Conservation (phyloP, 2,113 vertebrate genomes). For the Odocoileus virginianus region DNA sequence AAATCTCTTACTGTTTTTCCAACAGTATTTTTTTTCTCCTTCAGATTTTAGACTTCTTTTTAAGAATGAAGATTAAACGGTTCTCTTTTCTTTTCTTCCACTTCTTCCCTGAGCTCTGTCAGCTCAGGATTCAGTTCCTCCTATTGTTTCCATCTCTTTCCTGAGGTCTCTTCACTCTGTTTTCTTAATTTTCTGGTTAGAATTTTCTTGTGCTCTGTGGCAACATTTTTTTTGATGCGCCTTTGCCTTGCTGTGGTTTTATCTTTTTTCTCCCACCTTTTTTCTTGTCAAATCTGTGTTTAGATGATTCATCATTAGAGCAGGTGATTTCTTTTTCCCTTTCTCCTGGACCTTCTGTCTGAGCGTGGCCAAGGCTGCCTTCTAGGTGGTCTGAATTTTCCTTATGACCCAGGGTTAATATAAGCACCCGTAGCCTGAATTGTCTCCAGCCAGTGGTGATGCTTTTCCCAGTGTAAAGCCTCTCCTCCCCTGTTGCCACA, state of each 20-base stretch:
- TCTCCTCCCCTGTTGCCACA: background rate
- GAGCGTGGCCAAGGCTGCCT: background rate
- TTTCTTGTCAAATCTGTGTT: background rate
- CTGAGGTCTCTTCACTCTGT: background rate
- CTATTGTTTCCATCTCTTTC: background rate
- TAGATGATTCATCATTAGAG: background rate
- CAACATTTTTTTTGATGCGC: background rate
- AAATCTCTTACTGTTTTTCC: background rate
- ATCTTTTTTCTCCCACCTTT: background rate
- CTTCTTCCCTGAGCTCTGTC: background rate
- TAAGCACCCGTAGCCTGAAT: background rate
- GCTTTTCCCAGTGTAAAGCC: background rate
- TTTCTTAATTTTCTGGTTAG: background rate
- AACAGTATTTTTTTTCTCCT: background rate
- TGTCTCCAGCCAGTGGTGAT: background rate
- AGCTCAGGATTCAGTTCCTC: background rate
- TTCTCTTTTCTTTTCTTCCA: background rate
- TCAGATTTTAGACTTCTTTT: background rate
- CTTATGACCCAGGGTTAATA: background rate
- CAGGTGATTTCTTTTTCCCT: background rate
- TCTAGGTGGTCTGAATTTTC: background rate
- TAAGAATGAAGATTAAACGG: background rate
- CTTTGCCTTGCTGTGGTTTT: background rate
- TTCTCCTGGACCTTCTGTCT: background rate
- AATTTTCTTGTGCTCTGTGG: background rate